Percentiles rank a stretch among this genome's conserved stretches.
Conservation (phyloP, 1,140 invertebrate genomes). For the Coptotermes formosanus region DNA sequence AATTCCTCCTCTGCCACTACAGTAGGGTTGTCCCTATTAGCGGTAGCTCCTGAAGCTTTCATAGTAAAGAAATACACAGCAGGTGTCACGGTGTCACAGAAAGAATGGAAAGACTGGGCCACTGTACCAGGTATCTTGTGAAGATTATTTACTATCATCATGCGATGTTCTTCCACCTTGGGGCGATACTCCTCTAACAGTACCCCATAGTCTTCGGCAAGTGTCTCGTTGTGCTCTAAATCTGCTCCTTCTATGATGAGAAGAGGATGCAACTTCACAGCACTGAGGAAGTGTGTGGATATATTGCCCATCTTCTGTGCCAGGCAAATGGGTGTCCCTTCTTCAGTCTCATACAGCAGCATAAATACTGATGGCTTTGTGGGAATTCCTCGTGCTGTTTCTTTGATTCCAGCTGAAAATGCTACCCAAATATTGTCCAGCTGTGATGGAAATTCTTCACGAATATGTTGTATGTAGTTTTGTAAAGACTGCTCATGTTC, state of each 20-base stretch:
- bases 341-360: conserved; percentile 5
- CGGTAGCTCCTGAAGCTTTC: conserved; percentile 19
- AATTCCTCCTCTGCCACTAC: conserved; percentile 22
- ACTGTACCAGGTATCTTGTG: conserved; percentile 47
- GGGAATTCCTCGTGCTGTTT: not conserved
- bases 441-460: conserved; percentile 22
- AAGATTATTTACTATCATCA: conserved; percentile 51
- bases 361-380: conserved; percentile 24
- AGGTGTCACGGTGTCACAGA: conserved; percentile 54
- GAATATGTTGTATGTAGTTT: not conserved
- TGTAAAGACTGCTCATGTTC: not conserved
- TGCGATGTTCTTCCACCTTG: conserved; percentile 37
- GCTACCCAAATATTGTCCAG: not conserved
- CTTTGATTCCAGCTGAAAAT: conserved; percentile 21
- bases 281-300: conserved; percentile 4
- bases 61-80: conserved; percentile 55
- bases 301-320: not conserved
- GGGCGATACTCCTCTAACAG: conserved; percentile 47
- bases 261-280: not conserved
- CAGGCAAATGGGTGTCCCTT: conserved; percentile 21
- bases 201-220: conserved; percentile 45
- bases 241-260: conserved; percentile 11
- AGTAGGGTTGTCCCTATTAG: not conserved
- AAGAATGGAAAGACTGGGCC: conserved; percentile 55
- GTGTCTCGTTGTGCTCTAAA: not conserved